Conservation (phyloP, 2,797 vertebrate genomes). For the Delichon dasypus region DNA sequence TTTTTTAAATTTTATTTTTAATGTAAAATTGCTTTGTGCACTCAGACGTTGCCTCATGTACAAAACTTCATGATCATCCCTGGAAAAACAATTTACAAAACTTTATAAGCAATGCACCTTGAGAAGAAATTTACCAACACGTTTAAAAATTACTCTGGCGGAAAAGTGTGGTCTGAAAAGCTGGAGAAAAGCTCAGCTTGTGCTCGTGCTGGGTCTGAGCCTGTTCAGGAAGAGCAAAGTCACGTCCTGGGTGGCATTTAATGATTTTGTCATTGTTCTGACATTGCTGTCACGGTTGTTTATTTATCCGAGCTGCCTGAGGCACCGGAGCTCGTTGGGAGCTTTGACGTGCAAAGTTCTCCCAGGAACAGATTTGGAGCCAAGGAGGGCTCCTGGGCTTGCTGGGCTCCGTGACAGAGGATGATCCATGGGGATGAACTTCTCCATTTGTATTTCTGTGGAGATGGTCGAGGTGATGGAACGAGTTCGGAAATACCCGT, state of each 20-base stretch:
- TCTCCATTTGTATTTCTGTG: background rate
- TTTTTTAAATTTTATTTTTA: background rate
- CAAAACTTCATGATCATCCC: background rate
- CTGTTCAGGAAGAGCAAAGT: background rate
- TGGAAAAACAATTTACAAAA: accelerated
- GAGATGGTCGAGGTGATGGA: background rate
- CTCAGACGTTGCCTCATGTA: accelerated
- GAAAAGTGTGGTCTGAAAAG: accelerated
- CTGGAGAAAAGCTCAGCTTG: background rate
- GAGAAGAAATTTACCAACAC: accelerated
- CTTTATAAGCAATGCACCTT: accelerated
- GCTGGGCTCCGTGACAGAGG: background rate
- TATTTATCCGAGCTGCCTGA: background rate
- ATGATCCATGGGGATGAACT: background rate
- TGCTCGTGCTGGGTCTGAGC: background rate
- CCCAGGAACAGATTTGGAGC: background rate
- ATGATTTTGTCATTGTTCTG: background rate
- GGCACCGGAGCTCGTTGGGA: background rate
- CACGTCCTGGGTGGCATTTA: background rate
- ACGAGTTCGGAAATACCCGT: background rate
- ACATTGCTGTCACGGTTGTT: background rate
- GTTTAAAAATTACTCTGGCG: accelerated
- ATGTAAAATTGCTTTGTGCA: accelerated
- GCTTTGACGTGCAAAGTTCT: background rate
- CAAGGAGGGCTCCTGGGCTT: background rate